Evolutionary conservation across 1,140 invertebrate genomes (phyloP).

Genomic region (Drosophila azteca): DNA sequence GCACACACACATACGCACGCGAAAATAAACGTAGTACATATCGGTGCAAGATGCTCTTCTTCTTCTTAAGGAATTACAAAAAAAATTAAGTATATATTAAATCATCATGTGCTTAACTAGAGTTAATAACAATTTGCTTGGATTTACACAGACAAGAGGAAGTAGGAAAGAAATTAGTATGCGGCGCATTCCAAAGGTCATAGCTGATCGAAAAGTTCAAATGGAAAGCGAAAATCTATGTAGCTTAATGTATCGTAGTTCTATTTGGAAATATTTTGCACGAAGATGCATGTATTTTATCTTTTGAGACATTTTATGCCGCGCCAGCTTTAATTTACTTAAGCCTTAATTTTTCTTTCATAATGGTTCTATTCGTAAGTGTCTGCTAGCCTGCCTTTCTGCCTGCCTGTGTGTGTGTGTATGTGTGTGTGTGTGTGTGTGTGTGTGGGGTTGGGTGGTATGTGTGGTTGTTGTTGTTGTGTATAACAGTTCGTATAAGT

Average conservation of each 20-base stretch:
- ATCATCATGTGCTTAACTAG: slow-evolving; percentile 1
- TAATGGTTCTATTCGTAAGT: no score
- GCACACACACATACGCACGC: slow-evolving; percentile 6
- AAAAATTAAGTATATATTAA: not conserved
- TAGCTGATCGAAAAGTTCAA: no score
- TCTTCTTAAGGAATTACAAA: not conserved
- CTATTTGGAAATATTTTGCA: no score
- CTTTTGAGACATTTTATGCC: no score
- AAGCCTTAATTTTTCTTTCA: not conserved
- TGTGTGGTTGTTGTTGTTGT: slow-evolving; percentile 8
- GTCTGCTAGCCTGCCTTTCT: not conserved
- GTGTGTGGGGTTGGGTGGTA: slow-evolving; percentile 12
- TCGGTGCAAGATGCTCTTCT: slow-evolving; percentile 8
- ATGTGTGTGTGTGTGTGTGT: slow-evolving; percentile 20
- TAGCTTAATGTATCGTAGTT: no score
- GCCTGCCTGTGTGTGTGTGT: slow-evolving; percentile 9
- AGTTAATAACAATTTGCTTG: no score
- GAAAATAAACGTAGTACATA: slow-evolving; percentile 17
- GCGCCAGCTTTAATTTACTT: not conserved
- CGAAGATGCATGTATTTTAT: no score
- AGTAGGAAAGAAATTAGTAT: no score
- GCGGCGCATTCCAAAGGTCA: no score
- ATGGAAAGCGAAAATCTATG: no score
- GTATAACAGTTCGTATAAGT: slow-evolving; percentile 68
- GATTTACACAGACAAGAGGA: no score